A percentile compares a stretch with the other conserved stretches of the same genome.
These are phyloP conservation scores for Drosophila nigromelanica DNA, from an alignment of 1,140 invertebrate genomes.

Conservation along the genomic window DNA sequence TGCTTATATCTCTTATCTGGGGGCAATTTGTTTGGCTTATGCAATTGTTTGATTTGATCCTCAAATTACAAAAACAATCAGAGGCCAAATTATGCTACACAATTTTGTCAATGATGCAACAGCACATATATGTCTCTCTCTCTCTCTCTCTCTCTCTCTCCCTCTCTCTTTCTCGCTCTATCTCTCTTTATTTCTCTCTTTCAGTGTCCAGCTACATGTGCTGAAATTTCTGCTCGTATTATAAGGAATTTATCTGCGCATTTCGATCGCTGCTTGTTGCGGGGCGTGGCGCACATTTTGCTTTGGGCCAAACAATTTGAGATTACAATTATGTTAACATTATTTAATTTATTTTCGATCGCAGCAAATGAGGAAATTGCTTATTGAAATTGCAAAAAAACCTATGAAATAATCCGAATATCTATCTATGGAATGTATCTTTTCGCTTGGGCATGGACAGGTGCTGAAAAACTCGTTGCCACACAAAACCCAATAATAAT, in stretches of 20 bases:
- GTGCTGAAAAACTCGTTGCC: neutral
- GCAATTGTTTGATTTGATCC: conserved; percentile 36
- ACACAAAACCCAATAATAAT: too few relatives aligned
- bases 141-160: neutral
- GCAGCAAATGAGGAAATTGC: conserved; percentile 39
- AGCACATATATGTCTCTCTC: neutral
- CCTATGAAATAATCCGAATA: neutral
- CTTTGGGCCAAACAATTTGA: conserved; percentile 46
- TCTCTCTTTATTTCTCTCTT: neutral
- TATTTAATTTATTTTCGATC: conserved; percentile 55
- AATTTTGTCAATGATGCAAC: conserved; percentile 37
- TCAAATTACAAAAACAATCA: conserved; percentile 26
- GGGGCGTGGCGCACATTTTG: conserved; percentile 35
- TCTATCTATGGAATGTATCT: conserved; percentile 1
- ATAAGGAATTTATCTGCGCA: conserved; percentile 32
- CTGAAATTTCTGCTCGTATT: conserved; percentile 19
- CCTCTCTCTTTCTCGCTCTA: neutral
- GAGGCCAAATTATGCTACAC: conserved; percentile 18
- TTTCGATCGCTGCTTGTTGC: conserved; percentile 31
- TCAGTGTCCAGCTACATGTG: conserved; percentile 1
- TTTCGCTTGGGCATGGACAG: neutral
- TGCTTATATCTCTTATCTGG: neutral
- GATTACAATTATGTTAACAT: conserved; percentile 60
- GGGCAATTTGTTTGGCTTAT: conserved; percentile 15
- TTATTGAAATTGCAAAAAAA: conserved; percentile 48